Conservation (phyloP, 2,888 invertebrate species). For the Byasa hedistus region DNA sequence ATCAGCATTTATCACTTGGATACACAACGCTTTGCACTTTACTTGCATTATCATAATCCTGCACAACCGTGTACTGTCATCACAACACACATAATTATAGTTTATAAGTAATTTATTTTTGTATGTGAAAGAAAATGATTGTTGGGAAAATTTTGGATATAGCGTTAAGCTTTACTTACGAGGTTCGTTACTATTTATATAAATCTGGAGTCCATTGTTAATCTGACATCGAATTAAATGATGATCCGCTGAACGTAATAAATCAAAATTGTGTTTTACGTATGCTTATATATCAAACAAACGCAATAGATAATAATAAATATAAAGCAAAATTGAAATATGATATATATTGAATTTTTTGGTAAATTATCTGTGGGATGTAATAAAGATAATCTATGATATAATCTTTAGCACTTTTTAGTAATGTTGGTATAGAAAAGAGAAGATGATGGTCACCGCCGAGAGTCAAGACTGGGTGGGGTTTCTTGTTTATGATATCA, state of each 20-base stretch:
- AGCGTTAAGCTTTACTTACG: constrained; percentile 10
- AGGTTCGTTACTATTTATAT: constrained; percentile 10
- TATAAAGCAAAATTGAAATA: no score
- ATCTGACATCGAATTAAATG: not conserved
- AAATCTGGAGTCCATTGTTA: not conserved
- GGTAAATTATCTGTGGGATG: no score
- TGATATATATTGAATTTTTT: no score
- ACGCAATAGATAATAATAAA: no score
- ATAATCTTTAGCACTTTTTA: no score
- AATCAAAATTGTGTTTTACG: not conserved
- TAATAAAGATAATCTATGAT: no score
- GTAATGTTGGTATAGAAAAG: not conserved
- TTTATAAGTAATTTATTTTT: constrained; percentile 31
- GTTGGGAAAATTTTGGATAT: constrained; percentile 23
- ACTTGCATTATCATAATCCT: constrained; percentile 14
- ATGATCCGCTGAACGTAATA: not conserved
- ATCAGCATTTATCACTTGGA: not conserved
- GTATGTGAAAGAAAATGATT: constrained; percentile 30
- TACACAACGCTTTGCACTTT: constrained; percentile 17
- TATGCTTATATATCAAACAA: not conserved
- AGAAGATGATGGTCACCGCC: not conserved
- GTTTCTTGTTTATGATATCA: no score
- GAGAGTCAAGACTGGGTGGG: constrained; percentile 3
- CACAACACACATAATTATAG: constrained; percentile 19
- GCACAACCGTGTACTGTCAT: constrained; percentile 21